phyloP scores from a whole-genome alignment of 2,113 vertebrate species.

The Bujurquina vittata region DNA sequence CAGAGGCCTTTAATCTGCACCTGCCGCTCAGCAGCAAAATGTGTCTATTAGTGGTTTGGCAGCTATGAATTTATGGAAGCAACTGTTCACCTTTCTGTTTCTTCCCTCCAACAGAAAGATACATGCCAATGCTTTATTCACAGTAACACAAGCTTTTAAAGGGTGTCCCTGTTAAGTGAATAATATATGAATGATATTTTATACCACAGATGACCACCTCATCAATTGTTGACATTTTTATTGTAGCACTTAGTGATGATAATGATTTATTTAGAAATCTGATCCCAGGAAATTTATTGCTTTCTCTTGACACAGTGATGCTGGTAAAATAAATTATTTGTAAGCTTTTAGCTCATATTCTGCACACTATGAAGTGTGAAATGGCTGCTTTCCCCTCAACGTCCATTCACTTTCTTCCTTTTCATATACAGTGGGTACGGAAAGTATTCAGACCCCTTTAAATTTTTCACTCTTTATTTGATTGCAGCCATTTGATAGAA shows the following conservation, averaged over 20 bases:
- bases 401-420: background rate
- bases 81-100: background rate
- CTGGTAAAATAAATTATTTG: background rate
- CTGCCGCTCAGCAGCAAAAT: no score
- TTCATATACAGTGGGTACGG: background rate
- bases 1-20: slow-evolving; percentile 57
- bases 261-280: background rate
- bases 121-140: slow-evolving; percentile 13
- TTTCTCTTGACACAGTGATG: background rate
- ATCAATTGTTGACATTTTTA: slow-evolving; percentile 34
- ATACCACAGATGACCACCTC: slow-evolving; percentile 15
- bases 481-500: no score
- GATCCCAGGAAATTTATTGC: background rate
- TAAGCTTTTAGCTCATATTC: background rate
- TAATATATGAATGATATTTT: slow-evolving; percentile 31
- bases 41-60: no score
- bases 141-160: slow-evolving; percentile 22
- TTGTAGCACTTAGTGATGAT: background rate
- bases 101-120: background rate
- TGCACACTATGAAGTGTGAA: background rate
- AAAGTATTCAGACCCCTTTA: no score
- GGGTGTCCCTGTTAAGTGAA: slow-evolving; percentile 16
- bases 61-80: background rate
- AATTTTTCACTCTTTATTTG: no score
- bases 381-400: background rate